These are phyloP conservation scores for Austrolebias charrua DNA, from an alignment of 2,797 vertebrate species.

Conservation along the genomic window DNA sequence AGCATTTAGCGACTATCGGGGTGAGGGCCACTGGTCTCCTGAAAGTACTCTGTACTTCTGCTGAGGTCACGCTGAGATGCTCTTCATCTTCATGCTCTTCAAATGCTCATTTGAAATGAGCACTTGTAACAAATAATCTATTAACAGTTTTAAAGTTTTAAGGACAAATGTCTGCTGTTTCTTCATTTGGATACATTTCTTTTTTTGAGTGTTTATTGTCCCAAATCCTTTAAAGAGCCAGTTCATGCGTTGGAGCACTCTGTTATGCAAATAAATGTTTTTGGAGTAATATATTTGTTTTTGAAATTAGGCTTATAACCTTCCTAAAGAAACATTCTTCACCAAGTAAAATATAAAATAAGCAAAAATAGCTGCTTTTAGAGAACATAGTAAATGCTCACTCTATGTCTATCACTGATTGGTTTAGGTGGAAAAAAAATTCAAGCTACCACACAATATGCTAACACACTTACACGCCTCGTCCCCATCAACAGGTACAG, in stretches of 20 bases:
- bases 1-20: no score
- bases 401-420: neutral
- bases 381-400: neutral
- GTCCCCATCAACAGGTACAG: slow-evolving; percentile 18
- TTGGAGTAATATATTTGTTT: neutral
- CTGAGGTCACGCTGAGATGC: no score
- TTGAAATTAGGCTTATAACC: neutral
- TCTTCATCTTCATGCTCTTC: no score
- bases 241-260: neutral
- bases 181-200: neutral
- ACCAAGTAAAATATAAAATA: neutral
- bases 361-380: neutral
- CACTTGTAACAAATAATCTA: neutral
- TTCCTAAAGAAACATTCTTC: neutral
- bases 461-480: neutral
- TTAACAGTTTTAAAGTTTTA: neutral
- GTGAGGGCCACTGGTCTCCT: no score
- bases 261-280: neutral
- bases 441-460: neutral
- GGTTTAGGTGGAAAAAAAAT: neutral
- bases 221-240: neutral
- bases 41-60: no score
- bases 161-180: neutral
- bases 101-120: no score
- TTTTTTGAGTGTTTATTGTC: neutral